Evolutionary conservation across 2,113 vertebrate species (phyloP).

Genomic region (Zapornia atra): DNA sequence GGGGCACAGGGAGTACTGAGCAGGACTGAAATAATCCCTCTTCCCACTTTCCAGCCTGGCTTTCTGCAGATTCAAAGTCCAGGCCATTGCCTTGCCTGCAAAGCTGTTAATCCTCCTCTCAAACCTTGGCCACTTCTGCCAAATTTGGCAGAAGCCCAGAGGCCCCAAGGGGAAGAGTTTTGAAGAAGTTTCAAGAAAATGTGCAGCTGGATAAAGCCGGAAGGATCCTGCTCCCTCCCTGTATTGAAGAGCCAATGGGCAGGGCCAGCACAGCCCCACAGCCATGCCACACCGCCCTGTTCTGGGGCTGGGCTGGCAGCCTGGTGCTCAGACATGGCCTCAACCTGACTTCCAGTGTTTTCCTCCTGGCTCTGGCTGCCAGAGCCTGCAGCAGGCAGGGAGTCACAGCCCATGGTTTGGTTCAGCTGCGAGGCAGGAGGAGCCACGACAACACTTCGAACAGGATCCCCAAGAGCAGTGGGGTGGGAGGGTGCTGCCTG

Average conservation of each 20-base stretch:
- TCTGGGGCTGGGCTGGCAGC: background rate
- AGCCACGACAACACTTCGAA: background rate
- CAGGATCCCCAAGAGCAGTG: rapidly evolving
- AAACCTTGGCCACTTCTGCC: background rate
- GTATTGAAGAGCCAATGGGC: background rate
- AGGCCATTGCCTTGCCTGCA: background rate
- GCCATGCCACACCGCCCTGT: rapidly evolving
- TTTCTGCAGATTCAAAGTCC: rapidly evolving
- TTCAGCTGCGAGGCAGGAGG: background rate
- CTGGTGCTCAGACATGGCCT: background rate
- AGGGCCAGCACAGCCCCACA: background rate
- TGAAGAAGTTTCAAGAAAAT: background rate
- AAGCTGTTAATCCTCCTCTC: background rate
- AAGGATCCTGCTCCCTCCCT: background rate
- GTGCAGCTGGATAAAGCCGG: background rate
- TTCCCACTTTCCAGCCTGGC: background rate
- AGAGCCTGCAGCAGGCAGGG: background rate
- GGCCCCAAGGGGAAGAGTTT: background rate
- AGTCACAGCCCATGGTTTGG: rapidly evolving
- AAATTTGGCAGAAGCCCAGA: background rate
- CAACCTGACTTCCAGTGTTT: constrained; percentile 60
- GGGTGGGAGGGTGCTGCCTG: background rate
- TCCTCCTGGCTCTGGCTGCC: background rate
- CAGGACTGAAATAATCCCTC: background rate
- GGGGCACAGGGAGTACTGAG: background rate